Evolutionary conservation across 2,113 vertebrate genomes (phyloP).

Genomic region (Antechinus flavipes): DNA sequence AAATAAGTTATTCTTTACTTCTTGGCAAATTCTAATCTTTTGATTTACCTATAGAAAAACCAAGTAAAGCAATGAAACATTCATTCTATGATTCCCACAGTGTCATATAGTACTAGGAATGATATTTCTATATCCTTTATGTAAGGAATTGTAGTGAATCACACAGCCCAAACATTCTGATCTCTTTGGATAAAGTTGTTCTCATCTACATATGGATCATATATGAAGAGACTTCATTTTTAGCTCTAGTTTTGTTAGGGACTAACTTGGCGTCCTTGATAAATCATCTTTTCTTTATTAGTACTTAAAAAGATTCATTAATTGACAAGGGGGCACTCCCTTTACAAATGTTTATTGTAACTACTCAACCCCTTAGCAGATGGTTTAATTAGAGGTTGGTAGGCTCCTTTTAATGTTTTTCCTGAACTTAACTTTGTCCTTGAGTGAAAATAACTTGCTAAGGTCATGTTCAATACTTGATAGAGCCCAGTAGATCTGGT

Average conservation of each 20-base stretch:
- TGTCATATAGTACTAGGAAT: not conserved
- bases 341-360: not conserved
- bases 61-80: not conserved
- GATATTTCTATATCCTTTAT: not conserved
- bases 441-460: not conserved
- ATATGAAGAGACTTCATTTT: not conserved
- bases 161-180: not conserved
- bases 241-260: not conserved
- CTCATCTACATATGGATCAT: not conserved
- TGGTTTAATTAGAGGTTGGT: not conserved
- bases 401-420: not conserved
- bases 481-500: not conserved
- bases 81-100: not conserved
- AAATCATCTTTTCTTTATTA: constrained; percentile 1
- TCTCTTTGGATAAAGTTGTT: not conserved
- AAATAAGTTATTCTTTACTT: not conserved
- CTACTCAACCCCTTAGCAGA: not conserved
- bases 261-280: not conserved
- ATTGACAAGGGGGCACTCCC: not conserved
- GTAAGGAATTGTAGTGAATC: not conserved
- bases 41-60: not conserved
- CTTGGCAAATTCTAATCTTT: not conserved
- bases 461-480: not conserved
- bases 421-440: not conserved
- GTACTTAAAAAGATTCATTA: not conserved